These are phyloP conservation scores for Chionoecetes opilio DNA, from an alignment of 1,140 invertebrate species.

Conservation along the genomic window DNA sequence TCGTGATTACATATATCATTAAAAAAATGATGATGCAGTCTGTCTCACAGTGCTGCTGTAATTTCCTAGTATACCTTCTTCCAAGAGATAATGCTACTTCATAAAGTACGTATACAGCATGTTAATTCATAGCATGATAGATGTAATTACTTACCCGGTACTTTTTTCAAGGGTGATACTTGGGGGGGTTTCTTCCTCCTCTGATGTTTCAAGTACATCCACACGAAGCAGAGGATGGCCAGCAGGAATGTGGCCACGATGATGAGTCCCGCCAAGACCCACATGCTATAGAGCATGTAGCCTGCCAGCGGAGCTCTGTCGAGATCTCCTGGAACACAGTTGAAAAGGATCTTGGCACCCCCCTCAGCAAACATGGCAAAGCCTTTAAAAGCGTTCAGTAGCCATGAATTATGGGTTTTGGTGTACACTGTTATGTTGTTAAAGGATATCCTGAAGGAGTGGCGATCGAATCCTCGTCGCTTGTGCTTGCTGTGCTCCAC, in stretches of 20 bases:
- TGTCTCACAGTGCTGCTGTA: background rate
- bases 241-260: slow-evolving; percentile 22
- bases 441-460: slow-evolving; percentile 11
- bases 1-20: background rate
- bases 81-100: background rate
- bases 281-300: background rate
- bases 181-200: background rate
- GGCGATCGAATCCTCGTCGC: slow-evolving; percentile 7
- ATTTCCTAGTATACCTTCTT: background rate
- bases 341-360: slow-evolving; percentile 38
- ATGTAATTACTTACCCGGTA: background rate
- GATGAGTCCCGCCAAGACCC: slow-evolving; percentile 37
- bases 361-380: slow-evolving; percentile 49
- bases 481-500: slow-evolving; percentile 4
- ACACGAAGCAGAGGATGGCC: background rate
- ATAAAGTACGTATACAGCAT: background rate
- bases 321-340: slow-evolving; percentile 4
- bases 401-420: slow-evolving; percentile 1
- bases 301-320: background rate
- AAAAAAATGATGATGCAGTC: background rate
- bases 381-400: background rate
- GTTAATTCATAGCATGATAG: background rate
- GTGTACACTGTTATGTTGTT: background rate
- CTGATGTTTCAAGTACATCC: background rate
- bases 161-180: background rate